These are phyloP conservation scores for Dinoponera quadriceps DNA, from an alignment of 1,140 invertebrate genomes.

Conservation along the genomic window DNA sequence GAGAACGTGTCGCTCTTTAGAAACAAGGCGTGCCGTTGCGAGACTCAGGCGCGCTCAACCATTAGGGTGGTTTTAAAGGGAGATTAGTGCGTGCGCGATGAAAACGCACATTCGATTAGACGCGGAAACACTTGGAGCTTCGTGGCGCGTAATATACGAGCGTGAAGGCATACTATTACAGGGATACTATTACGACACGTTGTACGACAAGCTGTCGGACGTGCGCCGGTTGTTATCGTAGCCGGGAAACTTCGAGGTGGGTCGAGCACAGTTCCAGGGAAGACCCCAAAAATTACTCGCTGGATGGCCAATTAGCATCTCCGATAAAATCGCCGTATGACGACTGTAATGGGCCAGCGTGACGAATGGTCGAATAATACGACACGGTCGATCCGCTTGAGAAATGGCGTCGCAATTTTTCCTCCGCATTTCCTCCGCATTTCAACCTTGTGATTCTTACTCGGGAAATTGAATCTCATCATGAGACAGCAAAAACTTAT, in stretches of 20 bases:
- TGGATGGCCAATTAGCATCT: neutral
- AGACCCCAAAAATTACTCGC: neutral
- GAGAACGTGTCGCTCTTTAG: constrained; percentile 34
- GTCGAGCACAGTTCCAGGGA: neutral
- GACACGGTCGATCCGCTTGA: neutral
- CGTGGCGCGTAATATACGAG: neutral
- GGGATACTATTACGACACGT: neutral
- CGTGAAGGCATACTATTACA: neutral
- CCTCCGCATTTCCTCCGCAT: neutral
- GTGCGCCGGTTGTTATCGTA: constrained; percentile 15
- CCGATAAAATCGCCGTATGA: neutral
- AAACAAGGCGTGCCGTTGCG: constrained; percentile 25
- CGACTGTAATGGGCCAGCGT: neutral
- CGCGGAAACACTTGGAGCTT: constrained; percentile 30
- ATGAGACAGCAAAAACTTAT: neutral
- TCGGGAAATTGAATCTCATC: too few species aligned
- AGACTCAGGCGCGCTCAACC: neutral
- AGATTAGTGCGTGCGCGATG: constrained; percentile 38
- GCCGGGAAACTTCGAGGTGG: neutral
- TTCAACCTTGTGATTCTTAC: neutral
- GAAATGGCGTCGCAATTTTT: neutral
- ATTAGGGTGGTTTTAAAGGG: constrained; percentile 48
- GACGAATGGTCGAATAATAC: neutral
- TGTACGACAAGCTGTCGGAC: neutral
- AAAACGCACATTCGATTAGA: constrained; percentile 49